Conservation (phyloP, 2,888 invertebrate species). For the Ctena decussata region DNA sequence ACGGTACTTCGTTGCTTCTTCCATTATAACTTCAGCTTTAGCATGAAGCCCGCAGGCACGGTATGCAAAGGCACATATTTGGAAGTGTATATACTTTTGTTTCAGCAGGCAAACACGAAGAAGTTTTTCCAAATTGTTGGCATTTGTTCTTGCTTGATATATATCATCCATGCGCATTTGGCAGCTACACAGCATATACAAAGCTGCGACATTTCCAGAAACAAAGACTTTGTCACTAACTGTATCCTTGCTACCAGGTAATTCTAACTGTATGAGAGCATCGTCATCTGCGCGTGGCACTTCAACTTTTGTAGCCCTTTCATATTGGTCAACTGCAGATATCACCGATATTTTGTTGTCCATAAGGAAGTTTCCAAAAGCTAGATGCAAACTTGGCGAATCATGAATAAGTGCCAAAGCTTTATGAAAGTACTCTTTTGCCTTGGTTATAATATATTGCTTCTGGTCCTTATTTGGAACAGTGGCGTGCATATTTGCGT, state of each 20-base stretch:
- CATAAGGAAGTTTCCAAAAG: slow-evolving; percentile 50
- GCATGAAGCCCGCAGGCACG: background rate
- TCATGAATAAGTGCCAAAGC: slow-evolving; percentile 29
- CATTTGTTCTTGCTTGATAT: slow-evolving; percentile 29
- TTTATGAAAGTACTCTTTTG: slow-evolving; percentile 11
- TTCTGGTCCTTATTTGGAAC: background rate
- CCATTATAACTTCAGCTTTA: background rate
- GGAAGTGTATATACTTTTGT: background rate
- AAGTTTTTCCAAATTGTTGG: background rate
- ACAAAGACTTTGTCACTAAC: background rate
- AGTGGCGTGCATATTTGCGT: background rate
- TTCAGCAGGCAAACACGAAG: background rate
- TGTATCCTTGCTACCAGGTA: slow-evolving; percentile 7
- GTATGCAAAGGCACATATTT: slow-evolving; percentile 15
- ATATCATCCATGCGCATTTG: slow-evolving; percentile 23
- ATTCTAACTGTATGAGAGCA: slow-evolving; percentile 40
- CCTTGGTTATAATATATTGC: background rate
- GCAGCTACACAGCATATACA: background rate
- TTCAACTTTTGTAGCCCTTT: slow-evolving; percentile 18
- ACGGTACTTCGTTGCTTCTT: background rate
- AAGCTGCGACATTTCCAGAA: slow-evolving; percentile 33
- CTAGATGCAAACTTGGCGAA: slow-evolving; percentile 53
- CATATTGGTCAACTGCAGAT: slow-evolving; percentile 37
- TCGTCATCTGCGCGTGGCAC: slow-evolving; percentile 49
- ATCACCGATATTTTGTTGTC: slow-evolving; percentile 15